Evolutionary conservation across 2,888 invertebrate species (phyloP), one percentile per base, ranked within the genome.

Genomic region (Tipula vernalis): DNA sequence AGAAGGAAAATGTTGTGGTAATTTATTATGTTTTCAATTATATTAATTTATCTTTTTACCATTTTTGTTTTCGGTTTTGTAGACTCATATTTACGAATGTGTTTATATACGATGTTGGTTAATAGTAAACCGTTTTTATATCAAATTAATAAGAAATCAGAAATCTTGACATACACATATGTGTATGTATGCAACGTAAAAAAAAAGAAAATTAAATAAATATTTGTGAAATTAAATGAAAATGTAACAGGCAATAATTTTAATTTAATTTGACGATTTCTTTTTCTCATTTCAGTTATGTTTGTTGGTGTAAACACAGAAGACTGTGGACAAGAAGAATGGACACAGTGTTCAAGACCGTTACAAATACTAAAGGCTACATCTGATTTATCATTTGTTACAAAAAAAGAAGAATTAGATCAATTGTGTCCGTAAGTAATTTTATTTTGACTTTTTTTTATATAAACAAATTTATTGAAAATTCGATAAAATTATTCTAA

Each of bases 401-500:
- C 92, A 89, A 95, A 94, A 88, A 92, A 93, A 89, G 94, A 95
- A 89, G 96, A 96, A 90, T 92, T 96, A 88, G 95, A 95, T 88
- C 94, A 94, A 90, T 94, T 95, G 91, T 96, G 96, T 92, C 94
- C 95, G 96, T 96, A 93, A 96, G 96, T 95, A 87, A n/a, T 57
- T 39, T 84, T 18, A 44, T 86, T 42, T 83, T 86, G 12, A 42
- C 5, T 86, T 28, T 28, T 86, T 5, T 42, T 28, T 15, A 44
- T 39, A 39, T 6, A 3, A 6, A 5, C 6, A 5, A 6, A 39
- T 39, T 39, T 6, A 39, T 39, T 39, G 5, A 1, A 6, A 39
- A 39, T 6, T 2, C 5, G 28, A 28, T 28, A 28, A 28, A 28
- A 28, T 28, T 28, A 2, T 28, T 28, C 28, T 28, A 28, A 28